A percentile compares a stretch with the other conserved stretches of the same genome.
phyloP scores from a whole-genome alignment of 2,113 vertebrate genomes.

The Oreotrochilus melanogaster region DNA sequence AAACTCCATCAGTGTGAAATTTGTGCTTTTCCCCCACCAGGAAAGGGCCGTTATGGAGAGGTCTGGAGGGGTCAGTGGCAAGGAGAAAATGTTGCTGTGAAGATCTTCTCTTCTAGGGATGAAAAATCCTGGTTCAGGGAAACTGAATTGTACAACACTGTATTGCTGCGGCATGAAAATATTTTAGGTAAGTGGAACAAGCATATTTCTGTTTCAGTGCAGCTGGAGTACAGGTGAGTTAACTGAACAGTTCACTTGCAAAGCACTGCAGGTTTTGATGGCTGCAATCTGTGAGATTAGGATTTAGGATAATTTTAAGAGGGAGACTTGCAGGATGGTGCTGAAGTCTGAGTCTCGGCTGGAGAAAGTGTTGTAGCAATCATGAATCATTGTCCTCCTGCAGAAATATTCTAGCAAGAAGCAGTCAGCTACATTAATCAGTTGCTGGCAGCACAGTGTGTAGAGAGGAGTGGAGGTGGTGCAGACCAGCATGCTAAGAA shows the following conservation, averaged over 20 bases:
- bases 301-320: neutral
- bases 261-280: accelerated
- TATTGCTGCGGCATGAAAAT: conserved; percentile 95
- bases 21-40: conserved; percentile 62
- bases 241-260: neutral
- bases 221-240: neutral
- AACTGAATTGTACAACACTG: conserved; percentile 98
- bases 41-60: conserved; percentile 96
- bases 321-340: neutral
- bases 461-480: neutral
- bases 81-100: conserved; percentile 96
- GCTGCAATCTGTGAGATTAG: neutral
- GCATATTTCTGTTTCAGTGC: accelerated
- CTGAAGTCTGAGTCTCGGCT: neutral
- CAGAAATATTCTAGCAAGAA: neutral
- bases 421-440: accelerated
- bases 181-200: conserved; percentile 87
- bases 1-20: accelerated
- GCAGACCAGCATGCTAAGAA: accelerated
- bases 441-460: neutral
- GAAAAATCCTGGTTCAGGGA: conserved; percentile 99
- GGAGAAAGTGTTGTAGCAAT: neutral
- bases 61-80: conserved; percentile 99
- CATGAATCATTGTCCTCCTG: neutral
- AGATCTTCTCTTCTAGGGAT: conserved; percentile 98